Base-by-base conservation (phyloP, 2,888 invertebrate genomes). In the Philereme transversata region DNA sequence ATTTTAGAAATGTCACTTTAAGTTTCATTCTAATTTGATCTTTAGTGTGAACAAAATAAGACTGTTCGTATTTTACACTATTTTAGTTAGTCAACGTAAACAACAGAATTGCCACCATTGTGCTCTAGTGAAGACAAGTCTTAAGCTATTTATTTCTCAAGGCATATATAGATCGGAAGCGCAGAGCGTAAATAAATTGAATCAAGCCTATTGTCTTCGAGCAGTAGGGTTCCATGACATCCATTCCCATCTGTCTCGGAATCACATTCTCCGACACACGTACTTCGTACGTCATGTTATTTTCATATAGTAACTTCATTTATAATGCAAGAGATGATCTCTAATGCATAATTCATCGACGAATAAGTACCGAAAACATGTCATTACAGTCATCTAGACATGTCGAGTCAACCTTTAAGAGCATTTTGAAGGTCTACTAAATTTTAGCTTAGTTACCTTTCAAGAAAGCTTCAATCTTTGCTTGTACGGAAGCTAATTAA, bases 401-500 rank as follows among this genome's bases (percentile, higher is more conserved):
- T 44, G 45, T 46, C 9, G 44, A 36, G 35, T 43, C 40, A 4
- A 48, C 55, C 35, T 40, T 48, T 44, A 47, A 22, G 1, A 22
- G 22, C 22, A 22, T 22, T 22, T 22, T 22, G 3, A 22, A 22
- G 22, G 22, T 22, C n/a, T 22, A 22, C 22, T 22, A 22, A 22
- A 22, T 22, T 22, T 22, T 22, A 22, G 22, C 3, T 22, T 22
- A 22, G 22, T 22, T 22, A 22, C 22, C 22, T 22, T 22, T 22
- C 22, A 22, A 22, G 22, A 22, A 22, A 22, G 22, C 22, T 22
- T 22, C 22, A 22, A 3, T 22, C 22, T 22, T 22, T 22, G 22
- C 22, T 22, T 22, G 22, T 22, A 40, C 45, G 57, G 57, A 46
- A 57, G 57, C 44, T 57, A 51, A 51, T 57, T 57, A 57, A 51